Evolutionary conservation across 1,140 invertebrate genomes (phyloP).

Genomic region (Pseudomyrmex concolor): DNA sequence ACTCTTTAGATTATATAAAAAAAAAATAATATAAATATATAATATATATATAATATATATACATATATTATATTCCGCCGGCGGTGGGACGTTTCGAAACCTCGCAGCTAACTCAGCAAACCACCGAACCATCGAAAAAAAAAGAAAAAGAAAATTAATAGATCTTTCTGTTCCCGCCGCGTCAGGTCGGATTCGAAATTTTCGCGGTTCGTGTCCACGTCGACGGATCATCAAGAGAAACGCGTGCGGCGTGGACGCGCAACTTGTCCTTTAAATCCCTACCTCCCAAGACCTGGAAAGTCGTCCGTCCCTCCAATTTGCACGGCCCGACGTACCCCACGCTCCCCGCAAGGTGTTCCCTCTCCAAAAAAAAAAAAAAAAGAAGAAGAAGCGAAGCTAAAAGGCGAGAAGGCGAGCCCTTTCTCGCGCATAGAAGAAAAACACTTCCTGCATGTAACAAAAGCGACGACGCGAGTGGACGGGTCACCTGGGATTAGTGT

Average conservation of each 20-base stretch:
- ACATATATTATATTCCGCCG: conserved; percentile 70
- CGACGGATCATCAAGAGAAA: conserved; percentile 8
- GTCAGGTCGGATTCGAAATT: conserved; percentile 73
- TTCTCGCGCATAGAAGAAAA: conserved; percentile 78
- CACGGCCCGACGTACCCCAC: conserved; percentile 65
- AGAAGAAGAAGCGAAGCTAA: conserved; percentile 46
- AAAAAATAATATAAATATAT: conserved; percentile 73
- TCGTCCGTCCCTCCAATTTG: conserved; percentile 57
- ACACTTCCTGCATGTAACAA: conserved; percentile 80
- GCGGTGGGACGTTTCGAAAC: conserved; percentile 74
- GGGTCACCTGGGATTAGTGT: conserved; percentile 77
- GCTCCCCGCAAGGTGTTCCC: conserved; percentile 67
- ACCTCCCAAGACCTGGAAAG: conserved; percentile 57
- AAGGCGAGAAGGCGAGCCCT: conserved; percentile 61
- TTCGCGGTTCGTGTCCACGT: conserved; percentile 68
- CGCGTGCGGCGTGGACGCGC: conserved; percentile 64
- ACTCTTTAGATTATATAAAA: conserved; percentile 73
- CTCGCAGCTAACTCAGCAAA: conserved; percentile 75
- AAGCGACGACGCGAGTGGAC: conserved; percentile 78
- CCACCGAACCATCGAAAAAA: conserved; percentile 69
- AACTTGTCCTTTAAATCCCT: conserved; percentile 62
- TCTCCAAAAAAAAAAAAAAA: conserved; percentile 36
- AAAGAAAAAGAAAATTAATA: conserved; percentile 57
- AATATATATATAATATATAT: conserved; percentile 66
- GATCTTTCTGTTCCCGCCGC: conserved; percentile 70